Percentiles rank a stretch among this genome's conserved stretches.
Evolutionary conservation across 2,888 invertebrate genomes (phyloP).

Genomic region (Netelia fuscicornis): DNA sequence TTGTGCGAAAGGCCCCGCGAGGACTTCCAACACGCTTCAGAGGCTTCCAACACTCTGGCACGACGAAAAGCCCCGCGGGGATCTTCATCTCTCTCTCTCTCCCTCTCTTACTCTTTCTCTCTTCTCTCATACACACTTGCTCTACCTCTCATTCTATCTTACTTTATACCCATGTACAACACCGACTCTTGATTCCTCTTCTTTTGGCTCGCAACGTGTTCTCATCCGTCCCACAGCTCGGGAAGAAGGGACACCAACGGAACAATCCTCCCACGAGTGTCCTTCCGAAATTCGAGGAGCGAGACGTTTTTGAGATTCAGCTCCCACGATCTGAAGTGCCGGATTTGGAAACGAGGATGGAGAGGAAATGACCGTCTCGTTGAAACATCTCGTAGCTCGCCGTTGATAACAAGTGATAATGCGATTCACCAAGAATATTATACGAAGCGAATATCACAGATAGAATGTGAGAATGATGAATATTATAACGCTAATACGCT

Average conservation of each 20-base stretch:
- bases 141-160: slow-evolving; percentile 23
- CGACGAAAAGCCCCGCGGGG: slow-evolving; percentile 60
- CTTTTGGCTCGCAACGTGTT: slow-evolving; percentile 29
- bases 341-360: slow-evolving; percentile 8
- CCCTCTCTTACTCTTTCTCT: neutral
- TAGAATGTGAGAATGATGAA: too few species aligned
- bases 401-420: neutral
- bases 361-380: slow-evolving; percentile 20
- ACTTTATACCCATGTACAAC: slow-evolving; percentile 2
- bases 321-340: slow-evolving; percentile 20
- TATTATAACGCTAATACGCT: too few species aligned
- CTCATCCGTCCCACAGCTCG: slow-evolving; percentile 18
- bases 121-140: neutral
- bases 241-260: slow-evolving; percentile 2
- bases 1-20: slow-evolving; percentile 80
- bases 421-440: neutral
- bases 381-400: slow-evolving; percentile 4
- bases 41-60: slow-evolving; percentile 50
- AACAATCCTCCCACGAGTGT: slow-evolving; percentile 54
- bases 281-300: slow-evolving; percentile 55
- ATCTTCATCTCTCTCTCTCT: slow-evolving; percentile 22
- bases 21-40: slow-evolving; percentile 74
- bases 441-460: too few species aligned
- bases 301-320: slow-evolving; percentile 37
- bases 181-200: slow-evolving; percentile 34